These are phyloP conservation scores for Rhinoraja longicauda DNA, from an alignment of 2,797 vertebrate species.

Conservation along the genomic window DNA sequence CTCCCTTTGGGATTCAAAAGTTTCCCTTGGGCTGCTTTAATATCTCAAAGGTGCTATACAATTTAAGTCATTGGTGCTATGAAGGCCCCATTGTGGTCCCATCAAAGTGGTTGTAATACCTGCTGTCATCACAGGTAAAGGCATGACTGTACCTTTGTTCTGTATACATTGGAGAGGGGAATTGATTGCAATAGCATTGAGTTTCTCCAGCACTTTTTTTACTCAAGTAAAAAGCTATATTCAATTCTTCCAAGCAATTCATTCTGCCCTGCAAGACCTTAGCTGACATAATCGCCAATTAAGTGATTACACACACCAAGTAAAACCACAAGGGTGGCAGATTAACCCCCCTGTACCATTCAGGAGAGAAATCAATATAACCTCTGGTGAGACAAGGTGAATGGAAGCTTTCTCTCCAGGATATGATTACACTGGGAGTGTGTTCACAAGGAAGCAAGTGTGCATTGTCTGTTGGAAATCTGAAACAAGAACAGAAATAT, in stretches of 20 bases:
- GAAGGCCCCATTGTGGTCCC: background rate
- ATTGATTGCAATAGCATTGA: background rate
- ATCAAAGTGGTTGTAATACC: background rate
- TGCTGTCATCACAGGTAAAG: background rate
- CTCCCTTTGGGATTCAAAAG: too few species aligned
- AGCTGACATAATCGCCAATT: background rate
- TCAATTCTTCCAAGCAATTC: background rate
- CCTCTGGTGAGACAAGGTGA: background rate
- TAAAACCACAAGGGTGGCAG: background rate
- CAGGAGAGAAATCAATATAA: background rate
- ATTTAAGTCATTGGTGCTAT: background rate
- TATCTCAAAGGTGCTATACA: background rate
- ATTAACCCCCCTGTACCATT: background rate
- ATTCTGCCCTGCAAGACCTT: background rate
- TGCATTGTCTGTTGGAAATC: background rate
- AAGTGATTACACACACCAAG: background rate
- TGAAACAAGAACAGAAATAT: too few species aligned
- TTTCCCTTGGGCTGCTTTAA: background rate
- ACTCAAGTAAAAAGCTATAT: too few species aligned
- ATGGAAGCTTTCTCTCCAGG: background rate
- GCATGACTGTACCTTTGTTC: background rate
- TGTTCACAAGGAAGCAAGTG: background rate
- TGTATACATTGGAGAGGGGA: background rate
- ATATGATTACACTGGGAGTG: background rate
- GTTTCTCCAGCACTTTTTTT: background rate